Percentiles rank a stretch among this genome's conserved stretches.
phyloP scores from a whole-genome alignment of 2,888 invertebrate species.

The Lissonota sp. region DNA sequence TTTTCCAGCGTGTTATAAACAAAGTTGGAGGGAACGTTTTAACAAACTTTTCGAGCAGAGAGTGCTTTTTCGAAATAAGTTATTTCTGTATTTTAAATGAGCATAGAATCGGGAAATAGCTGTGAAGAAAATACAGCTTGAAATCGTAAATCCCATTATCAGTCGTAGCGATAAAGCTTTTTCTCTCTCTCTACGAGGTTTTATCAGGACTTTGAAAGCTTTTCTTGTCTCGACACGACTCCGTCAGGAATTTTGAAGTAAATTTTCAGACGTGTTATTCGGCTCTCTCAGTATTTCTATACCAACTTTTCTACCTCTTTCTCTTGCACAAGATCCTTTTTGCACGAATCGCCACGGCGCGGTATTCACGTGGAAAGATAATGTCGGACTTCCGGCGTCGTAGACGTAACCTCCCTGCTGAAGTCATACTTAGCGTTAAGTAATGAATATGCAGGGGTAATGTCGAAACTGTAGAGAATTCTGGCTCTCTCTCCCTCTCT shows the following conservation, averaged over 20 bases:
- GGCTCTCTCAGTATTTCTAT: conserved; percentile 13
- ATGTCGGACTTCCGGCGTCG: conserved; percentile 64
- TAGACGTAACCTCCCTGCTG: conserved; percentile 66
- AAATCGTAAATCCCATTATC: too few relatives aligned
- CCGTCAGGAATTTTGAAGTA: conserved; percentile 56
- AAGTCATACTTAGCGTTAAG: conserved; percentile 77
- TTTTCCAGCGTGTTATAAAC: too few relatives aligned
- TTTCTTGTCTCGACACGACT: conserved; percentile 34
- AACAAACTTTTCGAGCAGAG: too few relatives aligned
- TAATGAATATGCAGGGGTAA: conserved; percentile 80
- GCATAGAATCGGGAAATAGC: too few relatives aligned
- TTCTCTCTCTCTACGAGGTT: conserved; percentile 3
- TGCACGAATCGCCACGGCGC: conserved; percentile 48
- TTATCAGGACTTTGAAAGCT: conserved; percentile 12
- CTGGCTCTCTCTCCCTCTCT: conserved; percentile 8
- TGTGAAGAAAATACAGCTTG: too few relatives aligned
- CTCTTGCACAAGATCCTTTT: conserved; percentile 7
- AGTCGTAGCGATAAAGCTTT: background rate
- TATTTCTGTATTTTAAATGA: too few relatives aligned
- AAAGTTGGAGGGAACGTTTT: too few relatives aligned
- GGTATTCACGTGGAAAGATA: conserved; percentile 66
- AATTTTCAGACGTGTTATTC: conserved; percentile 51
- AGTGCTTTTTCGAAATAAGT: too few relatives aligned
- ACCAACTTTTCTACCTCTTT: conserved; percentile 2
- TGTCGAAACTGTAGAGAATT: conserved; percentile 69